phyloP scores from a whole-genome alignment of 1,140 invertebrate species.

The Pollicipes pollicipes region DNA sequence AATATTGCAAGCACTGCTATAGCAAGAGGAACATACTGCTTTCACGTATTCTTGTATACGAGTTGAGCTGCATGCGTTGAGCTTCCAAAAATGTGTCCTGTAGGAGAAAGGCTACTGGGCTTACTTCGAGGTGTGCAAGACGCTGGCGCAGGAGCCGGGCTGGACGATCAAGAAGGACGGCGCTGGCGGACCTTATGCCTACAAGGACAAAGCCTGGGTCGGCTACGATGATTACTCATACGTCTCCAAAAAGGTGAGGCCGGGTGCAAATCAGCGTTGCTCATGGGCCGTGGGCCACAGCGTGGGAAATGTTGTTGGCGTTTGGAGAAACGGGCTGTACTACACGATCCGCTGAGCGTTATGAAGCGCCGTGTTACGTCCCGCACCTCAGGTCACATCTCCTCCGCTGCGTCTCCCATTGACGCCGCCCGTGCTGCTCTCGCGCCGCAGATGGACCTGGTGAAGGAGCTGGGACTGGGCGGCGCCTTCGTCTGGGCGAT shows the following conservation, averaged over 20 bases:
- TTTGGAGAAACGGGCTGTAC: constrained; percentile 39
- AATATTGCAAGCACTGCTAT: no score
- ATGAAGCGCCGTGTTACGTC: no score
- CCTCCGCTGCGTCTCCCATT: no score
- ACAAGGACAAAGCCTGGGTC: constrained; percentile 61
- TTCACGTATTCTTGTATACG: no score
- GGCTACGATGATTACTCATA: constrained; percentile 55
- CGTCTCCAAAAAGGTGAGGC: constrained; percentile 43
- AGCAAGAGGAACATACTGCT: no score
- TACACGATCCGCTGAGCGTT: constrained; percentile 12
- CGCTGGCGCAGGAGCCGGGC: constrained; percentile 35
- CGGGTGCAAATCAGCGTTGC: neutral
- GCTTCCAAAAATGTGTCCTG: no score
- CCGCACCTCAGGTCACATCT: no score
- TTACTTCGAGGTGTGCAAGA: constrained; percentile 45
- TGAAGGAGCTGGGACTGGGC: constrained; percentile 24
- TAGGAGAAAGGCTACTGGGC: constrained; percentile 38
- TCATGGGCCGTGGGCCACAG: constrained; percentile 10
- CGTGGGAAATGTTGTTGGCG: constrained; percentile 32
- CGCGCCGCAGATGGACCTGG: constrained; percentile 18
- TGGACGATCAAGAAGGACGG: constrained; percentile 43
- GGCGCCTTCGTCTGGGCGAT: constrained; percentile 48
- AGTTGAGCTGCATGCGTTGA: no score
- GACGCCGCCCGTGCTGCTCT: no score
- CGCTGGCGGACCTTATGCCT: constrained; percentile 48